Conservation (phyloP, 2,888 invertebrate species). For the Diadegma fenestrale region DNA sequence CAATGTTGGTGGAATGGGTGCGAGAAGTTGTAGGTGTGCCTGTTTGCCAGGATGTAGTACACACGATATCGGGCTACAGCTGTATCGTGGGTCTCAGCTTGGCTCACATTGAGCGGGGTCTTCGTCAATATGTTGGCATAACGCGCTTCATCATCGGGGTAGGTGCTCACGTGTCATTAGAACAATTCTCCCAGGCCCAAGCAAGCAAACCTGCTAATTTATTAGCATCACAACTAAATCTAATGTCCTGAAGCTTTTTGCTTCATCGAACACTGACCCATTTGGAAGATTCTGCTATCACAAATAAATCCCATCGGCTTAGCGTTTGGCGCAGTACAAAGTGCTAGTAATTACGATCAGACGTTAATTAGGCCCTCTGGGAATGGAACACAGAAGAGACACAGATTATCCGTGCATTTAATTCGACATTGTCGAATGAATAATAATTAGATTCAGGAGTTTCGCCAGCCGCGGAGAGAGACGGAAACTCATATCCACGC, state of each 20-base stretch:
- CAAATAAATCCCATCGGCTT: too few relatives aligned
- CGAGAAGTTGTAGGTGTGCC: not conserved
- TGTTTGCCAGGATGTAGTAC: slow-evolving; percentile 34
- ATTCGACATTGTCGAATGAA: slow-evolving; percentile 31
- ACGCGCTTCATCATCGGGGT: slow-evolving; percentile 71
- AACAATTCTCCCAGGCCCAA: slow-evolving; percentile 69
- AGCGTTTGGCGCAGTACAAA: not conserved
- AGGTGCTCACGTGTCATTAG: slow-evolving; percentile 74
- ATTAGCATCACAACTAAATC: not conserved
- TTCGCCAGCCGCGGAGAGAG: not conserved
- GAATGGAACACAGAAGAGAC: not conserved
- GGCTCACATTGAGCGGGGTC: not conserved
- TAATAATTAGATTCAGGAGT: slow-evolving; percentile 29
- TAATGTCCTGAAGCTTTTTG: not conserved
- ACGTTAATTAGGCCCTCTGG: slow-evolving; percentile 30
- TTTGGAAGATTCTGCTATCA: not conserved
- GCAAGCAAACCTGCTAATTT: not conserved
- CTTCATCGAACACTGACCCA: not conserved
- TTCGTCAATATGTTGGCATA: slow-evolving; percentile 70
- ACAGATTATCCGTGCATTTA: not conserved
- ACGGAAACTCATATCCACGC: not conserved
- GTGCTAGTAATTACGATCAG: slow-evolving; percentile 23
- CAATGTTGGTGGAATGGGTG: slow-evolving; percentile 2
- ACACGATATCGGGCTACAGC: slow-evolving; percentile 27
- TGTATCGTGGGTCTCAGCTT: slow-evolving; percentile 14